Evolutionary conservation across 1,140 invertebrate genomes (phyloP), one percentile per base, ranked within the genome.

Genomic region (Conus ventricosus): DNA sequence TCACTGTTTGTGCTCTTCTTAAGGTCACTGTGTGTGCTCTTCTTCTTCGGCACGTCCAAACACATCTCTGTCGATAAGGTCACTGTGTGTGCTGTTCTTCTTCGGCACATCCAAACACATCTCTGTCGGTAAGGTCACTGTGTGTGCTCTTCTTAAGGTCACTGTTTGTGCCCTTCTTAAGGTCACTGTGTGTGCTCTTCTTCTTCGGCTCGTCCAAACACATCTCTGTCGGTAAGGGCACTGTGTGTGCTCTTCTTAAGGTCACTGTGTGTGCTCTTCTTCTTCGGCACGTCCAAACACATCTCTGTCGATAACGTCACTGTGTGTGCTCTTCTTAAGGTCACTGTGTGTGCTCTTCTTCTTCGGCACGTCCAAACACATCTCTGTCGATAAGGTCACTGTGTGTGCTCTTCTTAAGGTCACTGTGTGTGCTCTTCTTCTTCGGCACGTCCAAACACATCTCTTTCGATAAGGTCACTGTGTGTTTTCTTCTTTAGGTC

Each of bases 151-250:
- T 92, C 2, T 78, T 39, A 27, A 10, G 95, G 11, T 15, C 39
- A 39, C 39, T 75, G 71, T 75, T 1, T 11, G 71, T 75, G 25
- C 8, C 3, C 39, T 53, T 11, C 78, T 81, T 75, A 8, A 75
- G 71, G 95, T 20, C 71, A 8, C 92, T 95, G 20, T 95, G 94
- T 78, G 93, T 95, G 55, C 94, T 94, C 39, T 95, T 20, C 71
- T 75, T 75, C 71, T 75, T 75, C 7, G 25, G 71, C 20, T 5
- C 71, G 20, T 75, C 71, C 71, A 75, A 75, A 75, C 11, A 75
- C n/a, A 75, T 75, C 71, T 75, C 71, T 75, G 93, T 95, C 60
- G 95, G 95, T 95, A 91, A 91, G 94, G 92, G 6, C 67, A n/a
- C n/a, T 54, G 17, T 75, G 5, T 75, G 67, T 75, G 6, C 6